Evolutionary conservation across 23 tunicate species (phyloP), one percentile per base, ranked within the genome.

Genomic region (Clavelina lepadiformis): DNA sequence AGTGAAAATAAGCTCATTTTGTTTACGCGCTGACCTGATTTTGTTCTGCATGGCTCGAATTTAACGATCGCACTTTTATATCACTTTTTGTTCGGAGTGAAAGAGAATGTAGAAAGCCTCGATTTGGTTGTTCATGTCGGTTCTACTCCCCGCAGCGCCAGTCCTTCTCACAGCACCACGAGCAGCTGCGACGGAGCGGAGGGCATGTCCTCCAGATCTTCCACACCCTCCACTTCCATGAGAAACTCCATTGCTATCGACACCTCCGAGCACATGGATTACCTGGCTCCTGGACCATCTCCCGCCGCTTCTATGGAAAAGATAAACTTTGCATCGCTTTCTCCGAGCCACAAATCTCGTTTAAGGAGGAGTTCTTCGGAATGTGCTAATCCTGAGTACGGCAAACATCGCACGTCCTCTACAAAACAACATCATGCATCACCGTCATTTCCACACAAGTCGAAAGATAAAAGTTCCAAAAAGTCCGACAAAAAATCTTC

Each of bases 341-440:
- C 75, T 31, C 22, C 4, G 27, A 23, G 36, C 13, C 36, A 37
- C 28, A 3, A 30, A 27, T 6, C 27, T 5, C 56, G 52, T 8
- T 41, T 83, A 8, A 68, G 74, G 18, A 70, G 95, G 18, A 86
- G 85, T 57, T 77, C 95, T 11, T 86, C 79, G 11, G 95, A 77
- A 41, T 61, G 65, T 2, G 25, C 46, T 22, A 44, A 69, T 26
- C 59, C 74, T 4, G 63, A 79, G 18, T 26, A 66, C 28, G 50
- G 52, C 38, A 52, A n/a, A n/a, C n/a, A 35, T 0, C 29, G 11
- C 20, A 51, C 20, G 3, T 46, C 61, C 11, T 52, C 46, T 32
- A 23, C 1, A 29, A 50, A 33, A 28, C 73, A 59, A 8, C 21
- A 59, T 7, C 21, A 28, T 23, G 29, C 2, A 0, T 37, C 32